Conservation (phyloP, 2,113 vertebrate species). For the Gnathonemus echidnorhynchus region DNA sequence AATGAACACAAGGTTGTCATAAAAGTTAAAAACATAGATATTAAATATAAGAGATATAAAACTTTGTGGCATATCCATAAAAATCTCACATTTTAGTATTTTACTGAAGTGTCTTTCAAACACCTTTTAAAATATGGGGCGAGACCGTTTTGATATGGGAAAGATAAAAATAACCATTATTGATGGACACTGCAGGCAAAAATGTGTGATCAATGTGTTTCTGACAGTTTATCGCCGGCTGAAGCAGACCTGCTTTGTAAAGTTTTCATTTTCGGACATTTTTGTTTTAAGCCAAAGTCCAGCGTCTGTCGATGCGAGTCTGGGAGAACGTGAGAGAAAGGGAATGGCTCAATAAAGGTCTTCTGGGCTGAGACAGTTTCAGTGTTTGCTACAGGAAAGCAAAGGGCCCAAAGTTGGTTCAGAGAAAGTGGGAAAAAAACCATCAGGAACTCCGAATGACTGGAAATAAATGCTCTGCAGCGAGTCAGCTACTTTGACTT, state of each 20-base stretch:
- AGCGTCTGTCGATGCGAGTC: conserved; percentile 43
- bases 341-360: conserved; percentile 43
- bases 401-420: conserved; percentile 28
- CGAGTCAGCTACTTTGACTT: conserved; percentile 29
- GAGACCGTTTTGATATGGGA: background rate
- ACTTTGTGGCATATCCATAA: background rate
- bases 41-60: background rate
- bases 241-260: conserved; percentile 48
- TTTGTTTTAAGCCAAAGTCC: conserved; percentile 47
- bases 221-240: conserved; percentile 49
- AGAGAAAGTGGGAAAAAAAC: conserved; percentile 24
- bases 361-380: conserved; percentile 39
- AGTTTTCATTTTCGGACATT: conserved; percentile 47
- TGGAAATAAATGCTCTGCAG: conserved; percentile 37
- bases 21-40: background rate
- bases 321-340: conserved; percentile 37
- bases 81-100: background rate
- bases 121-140: background rate
- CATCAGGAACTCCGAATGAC: conserved; percentile 28
- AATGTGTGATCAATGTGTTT: conserved; percentile 47
- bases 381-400: conserved; percentile 44
- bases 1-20: conserved; percentile 16
- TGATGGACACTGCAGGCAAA: conserved; percentile 37
- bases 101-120: background rate
- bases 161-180: conserved; percentile 10